Evolutionary conservation across 2,888 invertebrate genomes (phyloP).

Genomic region (Dryomyza anilis): DNA sequence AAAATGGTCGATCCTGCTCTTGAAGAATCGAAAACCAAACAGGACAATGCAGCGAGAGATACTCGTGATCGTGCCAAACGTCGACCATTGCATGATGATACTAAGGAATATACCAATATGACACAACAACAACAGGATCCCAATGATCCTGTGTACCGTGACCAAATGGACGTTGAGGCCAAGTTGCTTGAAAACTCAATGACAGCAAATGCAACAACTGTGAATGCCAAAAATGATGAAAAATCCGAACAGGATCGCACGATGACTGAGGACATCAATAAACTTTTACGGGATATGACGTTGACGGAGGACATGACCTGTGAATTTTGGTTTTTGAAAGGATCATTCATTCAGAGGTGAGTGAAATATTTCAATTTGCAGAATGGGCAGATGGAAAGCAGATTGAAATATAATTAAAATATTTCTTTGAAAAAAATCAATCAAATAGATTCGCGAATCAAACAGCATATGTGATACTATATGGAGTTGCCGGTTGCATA

Average conservation of each 20-base stretch:
- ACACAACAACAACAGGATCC: too few relatives aligned
- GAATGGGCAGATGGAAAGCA: too few relatives aligned
- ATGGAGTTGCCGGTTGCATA: constrained; percentile 71
- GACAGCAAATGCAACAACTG: constrained; percentile 23
- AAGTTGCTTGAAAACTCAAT: constrained; percentile 40
- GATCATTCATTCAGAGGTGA: constrained; percentile 66
- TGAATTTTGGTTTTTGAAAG: constrained; percentile 68
- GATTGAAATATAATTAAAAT: too few relatives aligned
- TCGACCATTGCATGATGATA: too few relatives aligned
- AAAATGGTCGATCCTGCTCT: too few relatives aligned
- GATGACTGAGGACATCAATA: constrained; percentile 61
- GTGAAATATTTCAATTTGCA: too few relatives aligned
- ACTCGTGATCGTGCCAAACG: too few relatives aligned
- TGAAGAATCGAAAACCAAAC: too few relatives aligned
- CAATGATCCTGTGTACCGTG: neutral
- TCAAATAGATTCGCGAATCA: constrained; percentile 62
- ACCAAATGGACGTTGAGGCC: constrained; percentile 37
- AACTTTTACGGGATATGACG: constrained; percentile 62
- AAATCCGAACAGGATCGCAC: constrained; percentile 51
- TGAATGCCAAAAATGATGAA: constrained; percentile 32
- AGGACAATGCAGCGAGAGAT: neutral
- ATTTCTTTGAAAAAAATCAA: too few relatives aligned
- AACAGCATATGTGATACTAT: constrained; percentile 65
- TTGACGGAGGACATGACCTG: constrained; percentile 70
- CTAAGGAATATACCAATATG: too few relatives aligned